A percentile compares a stretch with the other conserved stretches of the same genome.
phyloP scores from a whole-genome alignment of 1,140 invertebrate species.

The Dinoponera quadriceps region DNA sequence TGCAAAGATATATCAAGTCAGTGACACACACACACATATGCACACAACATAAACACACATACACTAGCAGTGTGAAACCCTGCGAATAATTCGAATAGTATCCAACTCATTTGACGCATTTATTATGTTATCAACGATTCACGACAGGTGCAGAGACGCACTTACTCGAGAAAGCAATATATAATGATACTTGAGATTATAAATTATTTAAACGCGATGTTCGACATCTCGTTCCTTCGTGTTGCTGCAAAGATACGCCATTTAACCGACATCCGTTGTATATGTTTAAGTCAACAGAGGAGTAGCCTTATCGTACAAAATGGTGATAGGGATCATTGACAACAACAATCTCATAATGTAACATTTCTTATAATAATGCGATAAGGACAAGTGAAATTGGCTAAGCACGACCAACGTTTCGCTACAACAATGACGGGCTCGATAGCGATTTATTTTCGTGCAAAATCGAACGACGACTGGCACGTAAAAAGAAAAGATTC shows the following conservation, averaged over 20 bases:
- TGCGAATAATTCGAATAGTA: constrained; percentile 1
- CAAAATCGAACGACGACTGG: constrained; percentile 35
- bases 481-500: constrained; percentile 36
- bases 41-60: not conserved
- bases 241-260: constrained; percentile 33
- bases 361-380: constrained; percentile 69
- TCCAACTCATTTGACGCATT: constrained; percentile 31
- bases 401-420: constrained; percentile 64
- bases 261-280: constrained; percentile 49
- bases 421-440: constrained; percentile 45
- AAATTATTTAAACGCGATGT: constrained; percentile 45
- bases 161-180: constrained; percentile 8
- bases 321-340: constrained; percentile 76
- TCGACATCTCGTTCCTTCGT: constrained; percentile 17
- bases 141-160: not conserved
- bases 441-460: constrained; percentile 53
- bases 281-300: constrained; percentile 55
- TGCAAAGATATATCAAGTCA: constrained; percentile 28
- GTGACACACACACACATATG: not conserved
- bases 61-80: not conserved
- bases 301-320: constrained; percentile 75
- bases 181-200: constrained; percentile 44
- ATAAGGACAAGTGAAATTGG: constrained; percentile 57
- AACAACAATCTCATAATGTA: constrained; percentile 75
- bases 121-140: constrained; percentile 31